phyloP scores from a whole-genome alignment of 2,113 vertebrate species.

The Daboia siamensis region DNA sequence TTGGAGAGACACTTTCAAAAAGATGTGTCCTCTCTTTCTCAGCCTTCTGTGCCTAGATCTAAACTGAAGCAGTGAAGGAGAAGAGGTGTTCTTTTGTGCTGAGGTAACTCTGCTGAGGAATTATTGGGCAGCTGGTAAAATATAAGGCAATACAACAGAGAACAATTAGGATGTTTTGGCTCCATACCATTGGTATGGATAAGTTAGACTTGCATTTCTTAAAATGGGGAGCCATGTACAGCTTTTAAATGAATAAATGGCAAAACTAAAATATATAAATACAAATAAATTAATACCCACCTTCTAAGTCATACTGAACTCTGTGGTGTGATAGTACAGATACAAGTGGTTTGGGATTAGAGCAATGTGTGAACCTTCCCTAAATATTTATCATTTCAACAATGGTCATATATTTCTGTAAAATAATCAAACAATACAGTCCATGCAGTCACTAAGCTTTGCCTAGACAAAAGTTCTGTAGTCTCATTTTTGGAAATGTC shows the following conservation, averaged over 20 bases:
- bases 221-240: neutral
- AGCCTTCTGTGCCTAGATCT: neutral
- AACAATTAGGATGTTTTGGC: neutral
- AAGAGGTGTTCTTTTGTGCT: neutral
- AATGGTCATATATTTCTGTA: neutral
- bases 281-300: neutral
- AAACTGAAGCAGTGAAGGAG: neutral
- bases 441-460: neutral
- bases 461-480: neutral
- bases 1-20: neutral
- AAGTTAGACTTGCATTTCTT: neutral
- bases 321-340: neutral
- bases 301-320: neutral
- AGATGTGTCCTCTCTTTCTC: neutral
- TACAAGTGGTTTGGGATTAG: neutral
- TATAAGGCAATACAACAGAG: neutral
- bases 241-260: neutral
- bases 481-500: neutral
- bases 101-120: neutral
- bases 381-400: neutral
- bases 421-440: neutral
- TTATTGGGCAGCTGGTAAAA: neutral
- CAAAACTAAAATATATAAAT: too few species aligned
- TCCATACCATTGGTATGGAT: neutral
- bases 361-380: neutral